These are phyloP conservation scores for Tuta absoluta DNA, from an alignment of 2,888 invertebrate species.

Conservation along the genomic window DNA sequence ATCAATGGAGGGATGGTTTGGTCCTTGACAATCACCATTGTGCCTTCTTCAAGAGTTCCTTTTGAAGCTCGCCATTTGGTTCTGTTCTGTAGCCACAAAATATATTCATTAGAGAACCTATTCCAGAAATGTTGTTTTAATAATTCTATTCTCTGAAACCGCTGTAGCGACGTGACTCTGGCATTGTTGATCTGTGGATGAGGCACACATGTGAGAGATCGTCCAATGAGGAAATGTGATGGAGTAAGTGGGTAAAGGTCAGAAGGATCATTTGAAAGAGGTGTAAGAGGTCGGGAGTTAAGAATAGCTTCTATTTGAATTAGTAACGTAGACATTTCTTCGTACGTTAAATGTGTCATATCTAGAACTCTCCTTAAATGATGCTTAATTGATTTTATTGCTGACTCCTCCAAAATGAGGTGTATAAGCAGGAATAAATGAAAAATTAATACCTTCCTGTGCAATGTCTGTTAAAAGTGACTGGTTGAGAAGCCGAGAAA, in stretches of 20 bases:
- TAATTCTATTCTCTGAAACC: slow-evolving; percentile 16
- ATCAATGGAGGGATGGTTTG: not conserved
- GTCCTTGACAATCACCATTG: slow-evolving; percentile 3
- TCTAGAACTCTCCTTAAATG: slow-evolving; percentile 21
- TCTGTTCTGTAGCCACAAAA: no score
- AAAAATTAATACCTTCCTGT: slow-evolving; percentile 9
- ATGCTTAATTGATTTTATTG: slow-evolving; percentile 2
- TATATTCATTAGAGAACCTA: not conserved
- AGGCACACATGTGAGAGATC: slow-evolving; percentile 14
- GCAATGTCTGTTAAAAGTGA: not conserved
- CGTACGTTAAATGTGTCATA: slow-evolving; percentile 31
- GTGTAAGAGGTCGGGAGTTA: slow-evolving; percentile 7
- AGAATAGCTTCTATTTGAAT: no score
- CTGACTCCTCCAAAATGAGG: slow-evolving; percentile 17
- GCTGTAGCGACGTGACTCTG: slow-evolving; percentile 7
- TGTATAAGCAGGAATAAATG: slow-evolving; percentile 12
- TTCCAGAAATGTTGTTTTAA: not conserved
- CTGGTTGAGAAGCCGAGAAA: not conserved
- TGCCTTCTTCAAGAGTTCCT: not conserved
- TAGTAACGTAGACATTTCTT: slow-evolving; percentile 31
- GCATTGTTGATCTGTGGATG: slow-evolving; percentile 16
- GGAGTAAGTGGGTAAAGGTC: slow-evolving; percentile 16
- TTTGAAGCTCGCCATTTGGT: no score
- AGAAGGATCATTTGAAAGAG: slow-evolving; percentile 14
- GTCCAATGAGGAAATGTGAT: slow-evolving; percentile 2